A percentile compares a stretch with the other conserved stretches of the same genome.
Conservation (phyloP, 2,113 vertebrate species). For the Eudyptes chrysolophus region DNA sequence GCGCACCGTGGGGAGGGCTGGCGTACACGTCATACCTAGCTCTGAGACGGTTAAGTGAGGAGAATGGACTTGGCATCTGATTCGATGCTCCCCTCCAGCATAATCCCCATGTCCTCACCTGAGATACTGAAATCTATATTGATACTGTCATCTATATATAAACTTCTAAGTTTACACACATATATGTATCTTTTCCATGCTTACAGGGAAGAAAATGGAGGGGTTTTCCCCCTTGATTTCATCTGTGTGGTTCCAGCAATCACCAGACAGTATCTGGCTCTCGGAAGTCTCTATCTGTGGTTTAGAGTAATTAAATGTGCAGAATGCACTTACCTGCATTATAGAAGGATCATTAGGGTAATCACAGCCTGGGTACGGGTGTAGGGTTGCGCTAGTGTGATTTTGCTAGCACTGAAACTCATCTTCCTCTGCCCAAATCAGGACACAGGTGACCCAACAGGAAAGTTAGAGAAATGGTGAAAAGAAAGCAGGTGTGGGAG, state of each 20-base stretch:
- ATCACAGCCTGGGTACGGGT: background rate
- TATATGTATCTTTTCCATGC: background rate
- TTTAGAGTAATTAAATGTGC: background rate
- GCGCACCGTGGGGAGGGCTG: accelerated
- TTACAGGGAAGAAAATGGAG: background rate
- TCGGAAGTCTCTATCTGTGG: background rate
- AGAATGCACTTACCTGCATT: background rate
- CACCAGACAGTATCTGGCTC: background rate
- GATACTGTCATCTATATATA: background rate
- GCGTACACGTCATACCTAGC: accelerated
- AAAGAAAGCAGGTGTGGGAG: background rate
- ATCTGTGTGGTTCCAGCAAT: background rate
- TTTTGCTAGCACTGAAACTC: background rate
- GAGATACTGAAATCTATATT: background rate
- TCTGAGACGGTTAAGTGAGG: background rate
- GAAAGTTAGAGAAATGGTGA: background rate
- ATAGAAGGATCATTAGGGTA: background rate
- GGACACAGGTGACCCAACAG: accelerated
- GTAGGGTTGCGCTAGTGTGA: background rate
- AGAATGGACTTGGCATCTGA: background rate
- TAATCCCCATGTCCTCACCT: background rate
- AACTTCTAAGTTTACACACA: background rate
- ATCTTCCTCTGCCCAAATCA: background rate
- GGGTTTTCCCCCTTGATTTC: background rate
- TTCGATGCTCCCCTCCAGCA: background rate